These are phyloP conservation scores for Sebastes hubbsi DNA, from an alignment of 2,797 vertebrate genomes.

Conservation along the genomic window DNA sequence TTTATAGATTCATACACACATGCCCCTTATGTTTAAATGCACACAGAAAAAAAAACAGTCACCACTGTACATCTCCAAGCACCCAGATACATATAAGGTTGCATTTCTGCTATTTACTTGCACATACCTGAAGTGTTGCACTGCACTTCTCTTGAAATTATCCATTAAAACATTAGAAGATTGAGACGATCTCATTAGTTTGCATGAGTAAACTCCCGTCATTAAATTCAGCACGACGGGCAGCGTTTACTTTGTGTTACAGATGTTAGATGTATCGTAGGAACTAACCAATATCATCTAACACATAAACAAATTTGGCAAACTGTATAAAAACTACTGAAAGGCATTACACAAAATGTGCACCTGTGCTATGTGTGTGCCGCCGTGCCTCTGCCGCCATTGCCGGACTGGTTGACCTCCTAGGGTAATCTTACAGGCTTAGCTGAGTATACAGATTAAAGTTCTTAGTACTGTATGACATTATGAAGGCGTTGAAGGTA, in stretches of 20 bases:
- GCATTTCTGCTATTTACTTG: not conserved
- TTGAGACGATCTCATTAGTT: not conserved
- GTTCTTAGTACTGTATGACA: not conserved
- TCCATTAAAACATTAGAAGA: not conserved
- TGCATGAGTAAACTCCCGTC: not conserved
- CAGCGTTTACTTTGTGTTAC: too few relatives aligned
- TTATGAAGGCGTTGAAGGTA: not conserved
- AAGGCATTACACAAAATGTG: too few relatives aligned
- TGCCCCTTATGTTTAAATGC: not conserved
- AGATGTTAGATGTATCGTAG: not conserved
- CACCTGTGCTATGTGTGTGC: too few relatives aligned
- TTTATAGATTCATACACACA: constrained; percentile 41
- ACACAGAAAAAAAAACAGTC: not conserved
- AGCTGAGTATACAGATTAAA: constrained; percentile 9
- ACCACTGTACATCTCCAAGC: not conserved
- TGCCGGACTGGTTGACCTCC: not conserved
- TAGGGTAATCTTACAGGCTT: constrained; percentile 3
- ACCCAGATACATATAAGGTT: not conserved
- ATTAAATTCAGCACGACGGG: too few relatives aligned
- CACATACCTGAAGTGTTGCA: too few relatives aligned
- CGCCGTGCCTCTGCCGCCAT: not conserved
- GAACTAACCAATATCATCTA: not conserved
- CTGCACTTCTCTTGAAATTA: too few relatives aligned
- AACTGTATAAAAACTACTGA: not conserved
- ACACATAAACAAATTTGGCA: not conserved